Conservation (phyloP, 2,888 invertebrate species). For the Leptarthrus brevirostris region DNA sequence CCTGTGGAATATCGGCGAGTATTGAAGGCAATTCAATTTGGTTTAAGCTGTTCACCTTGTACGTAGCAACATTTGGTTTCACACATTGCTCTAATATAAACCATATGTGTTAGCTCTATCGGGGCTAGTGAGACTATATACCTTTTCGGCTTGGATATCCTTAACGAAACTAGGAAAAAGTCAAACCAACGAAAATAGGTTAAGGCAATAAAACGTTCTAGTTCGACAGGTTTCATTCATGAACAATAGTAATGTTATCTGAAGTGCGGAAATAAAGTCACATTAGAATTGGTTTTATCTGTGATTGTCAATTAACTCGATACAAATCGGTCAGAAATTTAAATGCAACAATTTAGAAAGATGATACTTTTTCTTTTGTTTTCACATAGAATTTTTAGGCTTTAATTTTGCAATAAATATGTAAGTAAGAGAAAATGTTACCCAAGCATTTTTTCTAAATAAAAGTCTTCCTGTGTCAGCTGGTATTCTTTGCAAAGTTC, state of each 20-base stretch:
- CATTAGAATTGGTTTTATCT: slow-evolving; percentile 25
- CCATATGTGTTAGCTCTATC: neutral
- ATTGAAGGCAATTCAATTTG: slow-evolving; percentile 43
- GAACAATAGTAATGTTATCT: slow-evolving; percentile 32
- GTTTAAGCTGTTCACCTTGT: slow-evolving; percentile 16
- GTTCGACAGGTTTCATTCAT: neutral
- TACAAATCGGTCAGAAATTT: too few species aligned
- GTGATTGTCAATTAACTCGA: slow-evolving; percentile 32
- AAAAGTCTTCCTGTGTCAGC: too few species aligned
- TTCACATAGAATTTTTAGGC: too few species aligned
- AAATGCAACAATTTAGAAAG: too few species aligned
- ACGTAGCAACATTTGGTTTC: slow-evolving; percentile 21
- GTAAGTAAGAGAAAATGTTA: too few species aligned
- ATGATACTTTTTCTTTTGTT: too few species aligned
- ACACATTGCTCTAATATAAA: neutral
- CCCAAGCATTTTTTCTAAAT: too few species aligned
- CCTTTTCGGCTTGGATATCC: neutral
- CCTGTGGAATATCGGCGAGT: slow-evolving; percentile 7
- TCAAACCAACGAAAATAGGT: slow-evolving; percentile 12
- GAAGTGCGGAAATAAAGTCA: slow-evolving; percentile 24
- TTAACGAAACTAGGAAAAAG: neutral
- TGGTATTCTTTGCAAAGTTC: too few species aligned
- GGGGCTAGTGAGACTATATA: neutral
- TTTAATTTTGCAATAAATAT: too few species aligned
- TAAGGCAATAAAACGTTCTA: slow-evolving; percentile 2